Evolutionary conservation across 2,888 invertebrate species (phyloP).

Genomic region (Barypeithes pellucidus): DNA sequence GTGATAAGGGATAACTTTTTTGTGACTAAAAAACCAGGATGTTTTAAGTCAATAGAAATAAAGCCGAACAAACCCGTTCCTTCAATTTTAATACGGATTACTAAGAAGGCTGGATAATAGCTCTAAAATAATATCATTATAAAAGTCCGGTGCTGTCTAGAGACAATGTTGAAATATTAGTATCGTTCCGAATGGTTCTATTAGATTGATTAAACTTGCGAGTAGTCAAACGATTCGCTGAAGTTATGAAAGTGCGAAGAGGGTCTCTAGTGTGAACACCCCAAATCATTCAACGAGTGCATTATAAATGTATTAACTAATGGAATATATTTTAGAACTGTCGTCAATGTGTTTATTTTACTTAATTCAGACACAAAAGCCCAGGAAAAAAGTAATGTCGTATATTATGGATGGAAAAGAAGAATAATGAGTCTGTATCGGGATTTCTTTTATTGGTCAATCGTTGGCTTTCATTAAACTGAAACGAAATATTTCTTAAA

Average conservation of each 20-base stretch:
- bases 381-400: background rate
- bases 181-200: slow-evolving; percentile 65
- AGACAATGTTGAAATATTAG: slow-evolving; percentile 67
- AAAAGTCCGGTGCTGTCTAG: slow-evolving; percentile 48
- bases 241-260: slow-evolving; percentile 64
- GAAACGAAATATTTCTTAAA: no score
- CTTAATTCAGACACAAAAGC: background rate
- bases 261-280: slow-evolving; percentile 57
- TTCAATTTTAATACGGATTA: no score
- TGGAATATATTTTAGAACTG: slow-evolving; percentile 52
- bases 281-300: slow-evolving; percentile 54
- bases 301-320: slow-evolving; percentile 61
- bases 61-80: no score
- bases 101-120: background rate
- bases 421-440: no score
- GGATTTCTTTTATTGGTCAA: no score
- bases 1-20: no score
- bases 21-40: no score
- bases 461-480: no score
- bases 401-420: no score
- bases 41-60: no score
- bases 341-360: slow-evolving; percentile 2
- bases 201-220: slow-evolving; percentile 69
- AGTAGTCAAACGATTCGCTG: slow-evolving; percentile 52
- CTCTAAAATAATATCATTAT: background rate